Evolutionary conservation across 2,113 vertebrate species (phyloP), one percentile per base, ranked within the genome.

Genomic region (Callipepla squamata): DNA sequence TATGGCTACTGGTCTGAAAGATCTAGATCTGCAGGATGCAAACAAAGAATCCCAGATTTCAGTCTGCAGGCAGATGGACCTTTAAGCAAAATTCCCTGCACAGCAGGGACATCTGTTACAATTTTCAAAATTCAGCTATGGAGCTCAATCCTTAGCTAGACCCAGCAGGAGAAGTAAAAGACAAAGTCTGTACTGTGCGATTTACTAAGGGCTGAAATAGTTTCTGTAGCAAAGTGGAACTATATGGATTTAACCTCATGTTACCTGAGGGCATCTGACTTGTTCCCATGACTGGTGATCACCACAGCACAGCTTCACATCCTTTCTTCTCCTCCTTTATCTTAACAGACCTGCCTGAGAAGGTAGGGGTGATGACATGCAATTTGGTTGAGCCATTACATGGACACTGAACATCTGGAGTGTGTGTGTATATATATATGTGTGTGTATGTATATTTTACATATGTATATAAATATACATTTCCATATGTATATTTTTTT

Each of bases 11-110:
- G 86, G 67, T 89, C 96, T 53, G 80, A 89, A 92, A 93, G 89
- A 94, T 95, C 72, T 96, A 87, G 66, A 92, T 93, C 88, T 85
- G 76, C 84, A 79, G 69, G 51, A 93, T 89, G 89, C 0, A 13
- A 96, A 94, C 68, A 89, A 96, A 94, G 93, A 96, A 96, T 68
- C 63, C 89, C 89, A 95, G 93, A 94, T 92, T 97, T 97, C 86
- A 92, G 53, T 95, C 79, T 91, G 86, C 81, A 81, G 96, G 95
- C 96, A 97, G 97, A 97, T 95, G 96, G 96, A 97, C 78, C 74
- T 96, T 95, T 92, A 95, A 95, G 92, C 85, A 93, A 95, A 96
- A 91, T 87, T 96, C 88, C 66, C 75, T 70, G 87, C 92, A 75
- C 84, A 95, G 95, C 81, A 88, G 90, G 91, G 94, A 95, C 94